Evolutionary conservation across 2,113 vertebrate species (phyloP).

Genomic region (Trichomycterus rosablanca): DNA sequence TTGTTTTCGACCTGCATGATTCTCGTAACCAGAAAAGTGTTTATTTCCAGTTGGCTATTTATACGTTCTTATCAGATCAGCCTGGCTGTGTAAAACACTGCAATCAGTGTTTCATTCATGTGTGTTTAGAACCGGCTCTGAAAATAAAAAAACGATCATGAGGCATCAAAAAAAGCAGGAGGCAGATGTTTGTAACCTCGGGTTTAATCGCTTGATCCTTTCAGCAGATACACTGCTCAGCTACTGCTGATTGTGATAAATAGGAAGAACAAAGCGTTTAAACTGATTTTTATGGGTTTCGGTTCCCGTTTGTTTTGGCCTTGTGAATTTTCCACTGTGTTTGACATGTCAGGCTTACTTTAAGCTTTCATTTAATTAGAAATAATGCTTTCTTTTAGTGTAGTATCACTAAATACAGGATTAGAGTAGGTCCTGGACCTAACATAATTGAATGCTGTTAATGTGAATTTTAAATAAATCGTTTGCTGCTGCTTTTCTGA

Average conservation of each 20-base stretch:
- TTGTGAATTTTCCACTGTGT: too few relatives aligned
- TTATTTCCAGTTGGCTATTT: conserved; percentile 2
- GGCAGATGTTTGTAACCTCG: conserved; percentile 26
- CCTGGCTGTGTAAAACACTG: not conserved
- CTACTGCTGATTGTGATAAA: too few relatives aligned
- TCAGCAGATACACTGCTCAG: too few relatives aligned
- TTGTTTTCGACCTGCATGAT: conserved; percentile 7
- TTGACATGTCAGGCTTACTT: too few relatives aligned
- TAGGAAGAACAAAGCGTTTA: conserved; percentile 3
- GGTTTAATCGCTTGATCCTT: too few relatives aligned
- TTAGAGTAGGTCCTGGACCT: too few relatives aligned
- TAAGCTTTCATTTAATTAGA: conserved; percentile 3
- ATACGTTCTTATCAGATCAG: not conserved
- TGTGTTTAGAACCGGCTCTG: not conserved
- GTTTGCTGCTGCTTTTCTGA: too few relatives aligned
- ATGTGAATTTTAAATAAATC: too few relatives aligned
- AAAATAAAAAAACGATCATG: not conserved
- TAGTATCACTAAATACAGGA: too few relatives aligned
- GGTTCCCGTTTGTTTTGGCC: too few relatives aligned
- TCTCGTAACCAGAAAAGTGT: not conserved
- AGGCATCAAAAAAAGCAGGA: conserved; percentile 1
- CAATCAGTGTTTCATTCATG: conserved; percentile 16
- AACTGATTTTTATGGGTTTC: conserved; percentile 4
- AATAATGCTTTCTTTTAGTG: too few relatives aligned
- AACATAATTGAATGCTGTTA: too few relatives aligned